Percentiles rank a stretch among this genome's conserved stretches.
These are phyloP conservation scores for Zingel zingel DNA, from an alignment of 2,113 vertebrate genomes.

Conservation along the genomic window DNA sequence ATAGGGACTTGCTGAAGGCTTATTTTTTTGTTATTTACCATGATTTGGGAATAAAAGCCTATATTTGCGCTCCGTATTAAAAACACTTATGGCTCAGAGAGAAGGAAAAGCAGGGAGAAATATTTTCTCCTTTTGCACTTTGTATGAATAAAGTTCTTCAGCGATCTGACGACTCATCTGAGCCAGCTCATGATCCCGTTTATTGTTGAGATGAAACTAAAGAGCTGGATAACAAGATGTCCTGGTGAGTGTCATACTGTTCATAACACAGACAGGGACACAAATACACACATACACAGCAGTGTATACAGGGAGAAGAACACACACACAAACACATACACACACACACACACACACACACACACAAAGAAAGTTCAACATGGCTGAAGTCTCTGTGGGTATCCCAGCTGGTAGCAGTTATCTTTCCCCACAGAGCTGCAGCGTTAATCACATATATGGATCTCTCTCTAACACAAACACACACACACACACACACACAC, in stretches of 20 bases:
- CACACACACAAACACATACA: conserved; percentile 1
- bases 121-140: not conserved
- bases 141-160: not conserved
- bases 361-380: not conserved
- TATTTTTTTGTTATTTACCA: too few species aligned
- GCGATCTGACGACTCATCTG: not conserved
- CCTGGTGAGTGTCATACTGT: conserved; percentile 7
- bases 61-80: not conserved
- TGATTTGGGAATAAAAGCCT: not conserved
- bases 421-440: conserved; percentile 10
- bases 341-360: not conserved
- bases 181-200: conserved; percentile 1
- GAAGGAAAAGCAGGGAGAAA: not conserved
- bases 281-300: not conserved
- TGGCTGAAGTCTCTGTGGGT: conserved; percentile 13
- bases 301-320: not conserved
- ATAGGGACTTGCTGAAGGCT: too few species aligned
- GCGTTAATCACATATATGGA: conserved; percentile 50
- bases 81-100: not conserved
- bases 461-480: not conserved
- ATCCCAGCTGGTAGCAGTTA: conserved; percentile 47
- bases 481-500: conserved; percentile 10
- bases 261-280: conserved; percentile 14
- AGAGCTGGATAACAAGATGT: conserved; percentile 4
- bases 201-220: conserved; percentile 4